Evolutionary conservation across 2,888 invertebrate species (phyloP), one percentile per base, ranked within the genome.

Genomic region (Dynastes grantii): DNA sequence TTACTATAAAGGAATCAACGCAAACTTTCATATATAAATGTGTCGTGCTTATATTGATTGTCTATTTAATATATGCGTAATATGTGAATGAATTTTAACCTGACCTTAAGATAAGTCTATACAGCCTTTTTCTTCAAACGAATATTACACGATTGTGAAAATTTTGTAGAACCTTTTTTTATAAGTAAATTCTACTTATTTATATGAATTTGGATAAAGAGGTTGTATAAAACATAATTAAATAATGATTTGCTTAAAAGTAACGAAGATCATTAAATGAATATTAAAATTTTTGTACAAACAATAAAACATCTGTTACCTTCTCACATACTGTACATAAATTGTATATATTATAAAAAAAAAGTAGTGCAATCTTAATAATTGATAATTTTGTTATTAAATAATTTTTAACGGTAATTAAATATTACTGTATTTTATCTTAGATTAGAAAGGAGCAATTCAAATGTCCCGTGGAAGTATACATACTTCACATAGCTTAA

Each of bases 1-100:
- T 78, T 83, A 80, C 81, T 83, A 80, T 83, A 82, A 84, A 78
- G 81, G 79, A 40, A 75, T 45, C 73, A 29, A 61, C 73, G 27
- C 61, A 73, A 73, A 73, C 55, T 61, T 61, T 75, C 29, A 75
- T 75, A 45, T 27, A 11, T 58, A 40, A 75, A 61, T 75, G 22
- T 75, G 29, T 45, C 45, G 45, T 65, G 65, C 16, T 65, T 65
- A 4, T 37, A 65, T 65, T 65, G 65, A 40, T 22, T 65, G 65
- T 45, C 45, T 45, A 45, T 45, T 45, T 45, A 11, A 45, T 45
- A 65, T 40, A 37, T 65, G 65, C 65, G 40, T 40, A 37, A 45
- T n/a, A 65, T 64, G 64, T 64, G 64, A 64, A 64, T 9, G 22
- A 55, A 16, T n/a, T 16, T 55, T 22, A 55, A 16, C 16, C 55